phyloP scores from a whole-genome alignment of 2,797 vertebrate genomes.

The Gambelia wislizenii region DNA sequence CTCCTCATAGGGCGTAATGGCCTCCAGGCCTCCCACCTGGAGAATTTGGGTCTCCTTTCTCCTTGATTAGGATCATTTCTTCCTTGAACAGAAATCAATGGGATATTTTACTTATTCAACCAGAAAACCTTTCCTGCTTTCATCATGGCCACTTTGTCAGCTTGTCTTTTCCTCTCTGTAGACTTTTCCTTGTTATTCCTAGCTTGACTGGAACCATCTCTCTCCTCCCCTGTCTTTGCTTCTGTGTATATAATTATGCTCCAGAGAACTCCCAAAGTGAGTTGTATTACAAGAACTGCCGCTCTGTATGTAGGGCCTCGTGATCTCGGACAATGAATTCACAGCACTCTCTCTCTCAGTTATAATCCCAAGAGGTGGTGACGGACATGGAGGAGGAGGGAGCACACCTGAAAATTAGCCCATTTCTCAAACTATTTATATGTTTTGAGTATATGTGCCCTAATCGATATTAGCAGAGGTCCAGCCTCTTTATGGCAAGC shows the following conservation, averaged over 20 bases:
- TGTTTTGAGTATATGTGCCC: not conserved
- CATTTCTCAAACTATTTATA: not conserved
- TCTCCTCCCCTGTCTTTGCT: constrained; percentile 23
- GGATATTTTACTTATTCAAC: not conserved
- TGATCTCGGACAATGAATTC: not conserved
- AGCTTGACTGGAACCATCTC: constrained; percentile 21
- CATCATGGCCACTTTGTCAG: accelerated
- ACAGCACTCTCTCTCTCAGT: not conserved
- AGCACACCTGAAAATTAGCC: constrained; percentile 25
- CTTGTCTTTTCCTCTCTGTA: constrained; percentile 7
- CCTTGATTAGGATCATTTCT: not conserved
- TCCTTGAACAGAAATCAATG: not conserved
- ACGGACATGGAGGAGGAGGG: not conserved
- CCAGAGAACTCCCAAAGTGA: constrained; percentile 61
- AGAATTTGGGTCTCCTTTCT: not conserved
- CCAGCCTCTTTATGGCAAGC: not conserved
- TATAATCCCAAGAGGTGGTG: not conserved
- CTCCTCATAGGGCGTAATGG: too few relatives aligned
- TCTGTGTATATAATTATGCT: constrained; percentile 77
- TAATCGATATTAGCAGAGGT: not conserved
- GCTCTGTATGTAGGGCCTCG: constrained; percentile 36
- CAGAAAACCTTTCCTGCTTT: not conserved
- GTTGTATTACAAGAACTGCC: constrained; percentile 55
- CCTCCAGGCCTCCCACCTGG: too few relatives aligned
- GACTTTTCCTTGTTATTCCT: constrained; percentile 11